phyloP scores from a whole-genome alignment of 2,888 invertebrate genomes.

The Boloria selene region DNA sequence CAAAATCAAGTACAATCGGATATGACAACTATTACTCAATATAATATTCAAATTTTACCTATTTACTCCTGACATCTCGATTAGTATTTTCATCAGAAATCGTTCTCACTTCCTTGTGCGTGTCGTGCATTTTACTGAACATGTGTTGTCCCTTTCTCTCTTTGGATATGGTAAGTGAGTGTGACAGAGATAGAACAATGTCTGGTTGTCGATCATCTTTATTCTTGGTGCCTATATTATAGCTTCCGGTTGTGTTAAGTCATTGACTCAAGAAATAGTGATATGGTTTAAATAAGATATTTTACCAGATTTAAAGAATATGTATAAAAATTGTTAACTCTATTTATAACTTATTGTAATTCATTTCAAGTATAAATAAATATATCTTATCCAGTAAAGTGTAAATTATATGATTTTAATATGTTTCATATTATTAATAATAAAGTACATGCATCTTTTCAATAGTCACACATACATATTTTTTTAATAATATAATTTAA shows the following conservation, averaged over 20 bases:
- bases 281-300: slow-evolving; percentile 27
- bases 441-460: too few relatives aligned
- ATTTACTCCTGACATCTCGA: slow-evolving; percentile 50
- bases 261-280: slow-evolving; percentile 62
- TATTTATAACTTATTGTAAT: too few relatives aligned
- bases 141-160: slow-evolving; percentile 51
- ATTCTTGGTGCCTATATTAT: slow-evolving; percentile 80
- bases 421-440: too few relatives aligned
- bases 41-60: slow-evolving; percentile 47
- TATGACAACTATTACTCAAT: slow-evolving; percentile 40
- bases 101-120: slow-evolving; percentile 78
- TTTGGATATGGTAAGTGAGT: slow-evolving; percentile 37
- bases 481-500: neutral
- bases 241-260: slow-evolving; percentile 73
- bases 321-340: too few relatives aligned
- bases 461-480: neutral
- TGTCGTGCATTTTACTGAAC: slow-evolving; percentile 70
- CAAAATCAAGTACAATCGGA: slow-evolving; percentile 35
- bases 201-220: slow-evolving; percentile 78
- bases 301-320: too few relatives aligned
- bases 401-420: too few relatives aligned
- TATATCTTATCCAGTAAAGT: too few relatives aligned
- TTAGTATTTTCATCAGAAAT: slow-evolving; percentile 77
- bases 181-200: slow-evolving; percentile 52
- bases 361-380: too few relatives aligned